Base-by-base conservation (phyloP, 92 coral and sea anemone genomes). In the Diadumene lineata region DNA sequence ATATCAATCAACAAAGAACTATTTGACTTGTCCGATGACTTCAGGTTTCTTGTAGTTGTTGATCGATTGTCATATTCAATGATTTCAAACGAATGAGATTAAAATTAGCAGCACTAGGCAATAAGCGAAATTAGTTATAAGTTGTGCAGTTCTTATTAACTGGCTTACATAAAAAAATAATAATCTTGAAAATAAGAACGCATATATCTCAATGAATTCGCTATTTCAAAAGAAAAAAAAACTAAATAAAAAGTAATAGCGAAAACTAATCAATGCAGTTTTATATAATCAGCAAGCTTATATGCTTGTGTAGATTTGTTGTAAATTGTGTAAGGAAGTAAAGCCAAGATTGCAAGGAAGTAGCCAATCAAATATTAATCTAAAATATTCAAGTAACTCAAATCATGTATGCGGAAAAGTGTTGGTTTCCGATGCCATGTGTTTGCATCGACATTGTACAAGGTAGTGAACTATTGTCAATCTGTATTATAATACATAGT, bases 291-390 rank as follows among this genome's bases (percentile, higher is more conserved):
- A 8, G 51, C 17, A 44, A 44, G 10, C 17, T 44, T 44, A 44
- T 44, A 44, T 60, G 30, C 28, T 1, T 11, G 61, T n/a, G 11
- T n/a, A 44, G 51, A 25, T 22, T 58, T 58, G 43, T 28, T 26
- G 10, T 62, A 30, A 62, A 28, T 62, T 11, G 15, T 11, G 48
- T 30, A 29, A 62, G 68, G 68, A 62, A 62, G 68, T 43, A 3
- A 4, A 22, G 11, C 64, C 64, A 58, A 58, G 31, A 26, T 28
- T 11, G 13, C 71, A 30, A 34, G 71, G 53, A 66, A 66, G 71
- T 34, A n/a, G 53, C 28, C 33, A 66, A 66, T 66, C 71, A 66
- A 43, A 34, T 66, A 19, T 66, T 66, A 51, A 66, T 66, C 43
- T 66, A 17, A 34, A 34, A 66, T 27, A n/a, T 66, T 66, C 68